Percentiles rank a stretch among this genome's conserved stretches.
Conservation (phyloP, 2,113 vertebrate species). For the Leptodactylus fuscus region DNA sequence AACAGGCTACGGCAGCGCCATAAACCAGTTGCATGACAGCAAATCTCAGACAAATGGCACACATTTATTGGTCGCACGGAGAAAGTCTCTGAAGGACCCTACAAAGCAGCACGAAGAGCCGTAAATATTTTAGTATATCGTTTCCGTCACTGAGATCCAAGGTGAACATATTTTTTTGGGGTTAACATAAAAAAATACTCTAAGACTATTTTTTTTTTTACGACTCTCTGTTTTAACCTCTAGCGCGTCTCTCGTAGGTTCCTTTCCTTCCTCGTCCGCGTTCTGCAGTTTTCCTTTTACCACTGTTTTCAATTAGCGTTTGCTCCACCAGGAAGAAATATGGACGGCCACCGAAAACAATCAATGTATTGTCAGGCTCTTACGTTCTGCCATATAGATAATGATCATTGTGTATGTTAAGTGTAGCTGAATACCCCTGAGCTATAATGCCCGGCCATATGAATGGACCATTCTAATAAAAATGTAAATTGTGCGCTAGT, state of each 20-base stretch:
- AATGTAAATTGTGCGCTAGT: slow-evolving; percentile 54
- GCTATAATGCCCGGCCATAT: slow-evolving; percentile 51
- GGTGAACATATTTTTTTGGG: not conserved
- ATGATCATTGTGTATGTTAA: slow-evolving; percentile 57
- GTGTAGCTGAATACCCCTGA: slow-evolving; percentile 59
- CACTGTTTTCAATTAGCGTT: not conserved
- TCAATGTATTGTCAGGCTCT: slow-evolving; percentile 42
- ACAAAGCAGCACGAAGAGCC: too few species aligned
- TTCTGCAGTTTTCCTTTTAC: not conserved
- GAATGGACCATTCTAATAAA: slow-evolving; percentile 60
- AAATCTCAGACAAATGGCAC: too few species aligned
- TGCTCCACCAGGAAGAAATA: slow-evolving; percentile 43
- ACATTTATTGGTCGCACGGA: too few species aligned
- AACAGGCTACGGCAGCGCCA: too few species aligned
- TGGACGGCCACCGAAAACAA: slow-evolving; percentile 40
- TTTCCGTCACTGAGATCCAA: not conserved
- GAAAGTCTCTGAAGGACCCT: too few species aligned
- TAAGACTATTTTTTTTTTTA: too few species aligned
- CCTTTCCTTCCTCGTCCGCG: not conserved
- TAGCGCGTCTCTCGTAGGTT: not conserved
- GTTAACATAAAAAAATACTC: not conserved
- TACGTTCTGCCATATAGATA: slow-evolving; percentile 49
- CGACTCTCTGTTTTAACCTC: too few species aligned
- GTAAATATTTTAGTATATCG: too few species aligned
- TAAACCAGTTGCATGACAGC: too few species aligned